phyloP scores from a whole-genome alignment of 2,797 vertebrate genomes.

The Heliangelus exortis region DNA sequence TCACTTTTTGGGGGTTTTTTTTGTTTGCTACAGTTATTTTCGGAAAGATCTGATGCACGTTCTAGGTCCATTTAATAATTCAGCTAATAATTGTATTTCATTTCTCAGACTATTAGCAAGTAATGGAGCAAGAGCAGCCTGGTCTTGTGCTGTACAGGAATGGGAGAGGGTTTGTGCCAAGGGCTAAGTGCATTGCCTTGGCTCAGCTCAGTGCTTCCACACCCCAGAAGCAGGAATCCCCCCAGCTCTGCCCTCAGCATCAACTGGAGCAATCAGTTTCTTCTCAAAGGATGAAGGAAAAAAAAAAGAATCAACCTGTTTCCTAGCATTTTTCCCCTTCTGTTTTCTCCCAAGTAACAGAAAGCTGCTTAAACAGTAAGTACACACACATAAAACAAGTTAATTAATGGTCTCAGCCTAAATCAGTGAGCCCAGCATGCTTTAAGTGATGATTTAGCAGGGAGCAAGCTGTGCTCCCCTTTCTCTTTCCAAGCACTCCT shows the following conservation, averaged over 20 bases:
- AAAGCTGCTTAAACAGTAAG: not conserved
- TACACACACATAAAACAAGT: not conserved
- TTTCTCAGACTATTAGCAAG: conserved; percentile 16
- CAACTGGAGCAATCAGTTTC: not conserved
- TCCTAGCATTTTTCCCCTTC: not conserved
- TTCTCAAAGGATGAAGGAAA: not conserved
- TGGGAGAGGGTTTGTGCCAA: not conserved
- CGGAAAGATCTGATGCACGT: conserved; percentile 29
- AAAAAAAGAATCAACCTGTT: rapidly evolving
- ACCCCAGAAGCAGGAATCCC: not conserved
- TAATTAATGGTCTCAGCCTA: conserved; percentile 1
- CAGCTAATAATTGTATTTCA: conserved; percentile 44
- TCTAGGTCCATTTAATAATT: conserved; percentile 63
- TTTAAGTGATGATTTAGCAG: no score
- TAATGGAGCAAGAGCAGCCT: conserved; percentile 9
- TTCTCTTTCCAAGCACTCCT: not conserved
- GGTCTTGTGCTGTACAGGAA: not conserved
- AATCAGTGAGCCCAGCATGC: not conserved
- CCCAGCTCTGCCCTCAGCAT: not conserved
- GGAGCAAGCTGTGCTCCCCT: no score
- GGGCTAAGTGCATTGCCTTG: not conserved
- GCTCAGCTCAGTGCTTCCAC: not conserved
- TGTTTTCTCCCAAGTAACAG: not conserved
- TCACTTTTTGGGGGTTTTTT: not conserved
- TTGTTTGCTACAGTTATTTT: not conserved